These are phyloP conservation scores for Atopsyche davidsoni DNA, from an alignment of 1,140 invertebrate species.

Conservation along the genomic window DNA sequence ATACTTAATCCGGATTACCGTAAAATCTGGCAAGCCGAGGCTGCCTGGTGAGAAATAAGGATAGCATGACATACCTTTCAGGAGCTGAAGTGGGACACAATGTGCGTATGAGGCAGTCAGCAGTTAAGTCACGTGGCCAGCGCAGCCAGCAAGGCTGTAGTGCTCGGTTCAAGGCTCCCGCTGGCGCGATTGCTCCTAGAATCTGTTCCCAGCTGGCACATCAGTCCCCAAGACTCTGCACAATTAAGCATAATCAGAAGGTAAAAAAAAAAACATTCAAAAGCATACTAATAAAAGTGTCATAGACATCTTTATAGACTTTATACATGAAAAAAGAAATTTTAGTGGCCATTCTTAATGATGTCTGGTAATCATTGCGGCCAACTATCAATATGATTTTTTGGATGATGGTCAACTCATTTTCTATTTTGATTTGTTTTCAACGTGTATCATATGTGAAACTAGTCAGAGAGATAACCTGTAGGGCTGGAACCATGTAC, in stretches of 20 bases:
- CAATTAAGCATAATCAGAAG: conserved; percentile 1
- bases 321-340: not conserved
- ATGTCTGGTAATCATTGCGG: too few species aligned
- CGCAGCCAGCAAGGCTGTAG: conserved; percentile 39
- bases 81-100: conserved; percentile 38
- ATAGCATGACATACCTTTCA: too few species aligned
- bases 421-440: too few species aligned
- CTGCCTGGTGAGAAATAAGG: too few species aligned
- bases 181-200: conserved; percentile 35
- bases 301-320: not conserved
- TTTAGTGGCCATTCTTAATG: too few species aligned
- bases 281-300: not conserved
- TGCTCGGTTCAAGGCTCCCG: conserved; percentile 37
- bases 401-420: too few species aligned
- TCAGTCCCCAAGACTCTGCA: conserved; percentile 42
- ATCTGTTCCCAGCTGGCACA: conserved; percentile 41
- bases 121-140: conserved; percentile 45
- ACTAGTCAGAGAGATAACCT: too few species aligned
- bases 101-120: conserved; percentile 39
- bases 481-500: conserved; percentile 55
- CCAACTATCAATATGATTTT: too few species aligned
- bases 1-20: too few species aligned
- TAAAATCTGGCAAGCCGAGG: too few species aligned
- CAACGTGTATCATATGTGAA: too few species aligned
- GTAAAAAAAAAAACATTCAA: not conserved